Evolutionary conservation across 2,797 vertebrate species (phyloP).

Genomic region (Strix occidentalis): DNA sequence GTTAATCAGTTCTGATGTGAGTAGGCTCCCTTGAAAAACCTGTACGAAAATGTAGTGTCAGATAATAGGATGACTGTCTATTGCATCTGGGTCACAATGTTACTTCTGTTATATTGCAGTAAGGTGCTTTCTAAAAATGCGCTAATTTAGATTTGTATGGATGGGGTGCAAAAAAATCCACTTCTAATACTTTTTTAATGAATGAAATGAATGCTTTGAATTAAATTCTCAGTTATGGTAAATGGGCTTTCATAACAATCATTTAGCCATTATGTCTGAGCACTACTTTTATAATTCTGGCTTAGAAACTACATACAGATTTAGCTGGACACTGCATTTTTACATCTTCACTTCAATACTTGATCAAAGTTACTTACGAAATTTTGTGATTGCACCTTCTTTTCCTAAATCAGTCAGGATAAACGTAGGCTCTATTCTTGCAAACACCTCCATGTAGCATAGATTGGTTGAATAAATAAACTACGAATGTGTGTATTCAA

Average conservation of each 20-base stretch:
- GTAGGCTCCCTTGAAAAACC: background rate
- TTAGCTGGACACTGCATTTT: background rate
- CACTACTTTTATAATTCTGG: background rate
- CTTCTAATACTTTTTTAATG: constrained; percentile 8
- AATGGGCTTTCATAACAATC: constrained; percentile 18
- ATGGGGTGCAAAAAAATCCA: background rate
- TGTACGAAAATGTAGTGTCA: background rate
- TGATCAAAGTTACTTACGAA: background rate
- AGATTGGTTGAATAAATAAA: background rate
- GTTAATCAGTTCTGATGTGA: background rate
- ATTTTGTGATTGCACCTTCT: background rate
- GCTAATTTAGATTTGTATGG: background rate
- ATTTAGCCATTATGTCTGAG: background rate
- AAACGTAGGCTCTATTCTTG: background rate
- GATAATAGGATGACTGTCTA: background rate
- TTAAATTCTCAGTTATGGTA: constrained; percentile 7
- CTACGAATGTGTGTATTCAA: background rate
- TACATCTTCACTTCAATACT: background rate
- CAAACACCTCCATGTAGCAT: background rate
- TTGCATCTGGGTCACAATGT: background rate
- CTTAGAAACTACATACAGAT: background rate
- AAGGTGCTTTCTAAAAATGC: background rate
- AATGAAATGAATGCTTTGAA: constrained; percentile 5
- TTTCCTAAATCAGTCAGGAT: background rate
- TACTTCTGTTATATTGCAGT: background rate